Percentiles rank a stretch among this genome's conserved stretches.
phyloP scores from a whole-genome alignment of 2,797 vertebrate genomes.

The Danio albolineatus region DNA sequence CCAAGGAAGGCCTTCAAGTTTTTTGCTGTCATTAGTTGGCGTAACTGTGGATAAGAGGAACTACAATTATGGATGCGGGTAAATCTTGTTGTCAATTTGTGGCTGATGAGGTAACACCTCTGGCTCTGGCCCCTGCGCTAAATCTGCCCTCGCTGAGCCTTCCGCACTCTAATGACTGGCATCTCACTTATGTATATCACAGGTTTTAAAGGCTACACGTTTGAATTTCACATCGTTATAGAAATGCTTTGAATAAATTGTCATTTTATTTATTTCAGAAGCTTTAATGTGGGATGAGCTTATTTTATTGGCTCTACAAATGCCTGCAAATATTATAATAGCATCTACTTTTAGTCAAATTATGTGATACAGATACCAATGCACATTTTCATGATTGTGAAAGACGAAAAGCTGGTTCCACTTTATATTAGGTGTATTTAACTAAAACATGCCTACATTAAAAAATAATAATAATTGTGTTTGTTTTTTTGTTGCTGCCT shows the following conservation, averaged over 20 bases:
- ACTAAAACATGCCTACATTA: no score
- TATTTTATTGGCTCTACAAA: neutral
- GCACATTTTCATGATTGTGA: neutral
- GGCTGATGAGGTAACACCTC: conserved; percentile 89
- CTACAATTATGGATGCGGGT: conserved; percentile 96
- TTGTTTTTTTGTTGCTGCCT: no score
- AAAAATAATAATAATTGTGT: no score
- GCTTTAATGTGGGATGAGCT: neutral
- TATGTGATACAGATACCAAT: neutral
- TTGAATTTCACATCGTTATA: neutral
- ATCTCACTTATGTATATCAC: neutral
- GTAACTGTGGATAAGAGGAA: conserved; percentile 93
- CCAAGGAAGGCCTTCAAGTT: conserved; percentile 83
- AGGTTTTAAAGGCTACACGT: conserved; percentile 4
- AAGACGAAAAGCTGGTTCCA: neutral
- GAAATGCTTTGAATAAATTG: conserved; percentile 14
- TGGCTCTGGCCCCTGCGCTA: conserved; percentile 84
- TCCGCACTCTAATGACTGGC: conserved; percentile 49
- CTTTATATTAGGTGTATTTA: no score
- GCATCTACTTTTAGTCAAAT: neutral
- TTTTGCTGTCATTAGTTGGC: conserved; percentile 91
- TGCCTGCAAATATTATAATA: neutral
- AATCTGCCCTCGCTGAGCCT: conserved; percentile 65
- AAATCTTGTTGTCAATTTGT: conserved; percentile 98
- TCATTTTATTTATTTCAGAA: conserved; percentile 7